Evolutionary conservation across 64 coral and sea anemone genomes (phyloP), one percentile per base, ranked within the genome.

Genomic region (Catalaphyllia jardinei): DNA sequence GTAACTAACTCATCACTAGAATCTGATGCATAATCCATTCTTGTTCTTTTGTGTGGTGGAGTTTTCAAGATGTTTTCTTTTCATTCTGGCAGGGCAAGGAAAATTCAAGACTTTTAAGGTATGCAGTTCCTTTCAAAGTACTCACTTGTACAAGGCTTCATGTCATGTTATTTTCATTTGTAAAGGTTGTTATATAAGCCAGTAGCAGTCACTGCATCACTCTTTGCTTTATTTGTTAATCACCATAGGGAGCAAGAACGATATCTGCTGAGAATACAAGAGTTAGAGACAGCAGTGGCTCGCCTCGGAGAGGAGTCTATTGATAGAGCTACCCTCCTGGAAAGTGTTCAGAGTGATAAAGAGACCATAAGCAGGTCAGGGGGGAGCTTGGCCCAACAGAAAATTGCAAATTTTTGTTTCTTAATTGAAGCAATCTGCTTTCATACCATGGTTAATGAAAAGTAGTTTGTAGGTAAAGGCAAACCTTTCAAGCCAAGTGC

Each of bases 291-390:
- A 18, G 93, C 82, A 6, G 29, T 99, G 75, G 80, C 72, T 15
- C 80, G 94, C 24, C 83, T 99, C 42, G 94, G 92, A 39, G 91
- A 95, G 29, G 94, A 95, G 42, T 88, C 91, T 19, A 65, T 79
- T 72, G 97, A 99, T 57, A 99, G 91, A 82, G 93, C 78, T 46
- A 78, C 94, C 11, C 79, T 95, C 74, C 59, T 98, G 22, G 96
- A 98, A 29, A 99, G 91, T 65, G 91, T 95, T 59, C 97, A 99
- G 74, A 93, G 93, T 64, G 97, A 99, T 60, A 99, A 99, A 83
- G 97, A 99, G 74, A 99, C 97, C 3, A 99, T 99, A 10, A 99
- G 97, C 89, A 99, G 94, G 97, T 98, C 42, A 73, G 89, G 59
- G 86, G 28, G 71, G 74, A n/a, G 52, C 17, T 15, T 87, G 28